These are phyloP conservation scores for Brotula barbata DNA, from an alignment of 2,797 vertebrate species.

Conservation along the genomic window DNA sequence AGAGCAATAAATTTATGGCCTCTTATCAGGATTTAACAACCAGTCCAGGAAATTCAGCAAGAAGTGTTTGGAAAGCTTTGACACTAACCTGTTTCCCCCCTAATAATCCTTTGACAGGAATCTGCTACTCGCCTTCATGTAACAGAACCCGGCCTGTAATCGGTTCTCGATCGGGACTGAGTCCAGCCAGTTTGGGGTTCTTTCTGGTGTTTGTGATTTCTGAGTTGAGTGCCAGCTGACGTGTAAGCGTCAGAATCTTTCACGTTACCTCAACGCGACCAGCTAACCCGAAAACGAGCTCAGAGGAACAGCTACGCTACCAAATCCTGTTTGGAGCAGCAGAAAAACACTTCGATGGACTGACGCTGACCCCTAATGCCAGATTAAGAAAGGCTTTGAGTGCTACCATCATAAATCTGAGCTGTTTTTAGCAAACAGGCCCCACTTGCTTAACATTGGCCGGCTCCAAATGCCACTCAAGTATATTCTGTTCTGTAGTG, in stretches of 20 bases:
- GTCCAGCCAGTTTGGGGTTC: not conserved
- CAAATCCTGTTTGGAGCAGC: conserved; percentile 52
- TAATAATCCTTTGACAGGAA: too few relatives aligned
- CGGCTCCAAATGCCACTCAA: conserved; percentile 10
- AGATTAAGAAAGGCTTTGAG: conserved; percentile 5
- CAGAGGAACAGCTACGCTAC: conserved; percentile 43
- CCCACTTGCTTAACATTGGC: conserved; percentile 1
- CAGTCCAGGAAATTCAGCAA: too few relatives aligned
- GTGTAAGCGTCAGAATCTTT: conserved; percentile 17
- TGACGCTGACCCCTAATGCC: conserved; percentile 15
- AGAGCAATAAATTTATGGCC: too few relatives aligned
- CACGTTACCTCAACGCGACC: conserved; percentile 54
- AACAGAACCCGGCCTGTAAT: too few relatives aligned
- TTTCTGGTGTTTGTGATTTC: not conserved
- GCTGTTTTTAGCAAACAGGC: not conserved
- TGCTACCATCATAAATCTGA: conserved; percentile 2
- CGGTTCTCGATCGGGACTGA: not conserved
- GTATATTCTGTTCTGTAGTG: conserved; percentile 11
- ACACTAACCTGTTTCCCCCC: too few relatives aligned
- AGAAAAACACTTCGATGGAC: conserved; percentile 8
- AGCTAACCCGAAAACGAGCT: conserved; percentile 27
- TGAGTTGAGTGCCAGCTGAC: conserved; percentile 10
- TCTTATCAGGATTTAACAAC: too few relatives aligned
- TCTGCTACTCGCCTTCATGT: too few relatives aligned
- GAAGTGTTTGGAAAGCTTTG: too few relatives aligned